Evolutionary conservation across 2,797 vertebrate species (phyloP), one percentile per base, ranked within the genome.

Genomic region (Sitta carolinensis): DNA sequence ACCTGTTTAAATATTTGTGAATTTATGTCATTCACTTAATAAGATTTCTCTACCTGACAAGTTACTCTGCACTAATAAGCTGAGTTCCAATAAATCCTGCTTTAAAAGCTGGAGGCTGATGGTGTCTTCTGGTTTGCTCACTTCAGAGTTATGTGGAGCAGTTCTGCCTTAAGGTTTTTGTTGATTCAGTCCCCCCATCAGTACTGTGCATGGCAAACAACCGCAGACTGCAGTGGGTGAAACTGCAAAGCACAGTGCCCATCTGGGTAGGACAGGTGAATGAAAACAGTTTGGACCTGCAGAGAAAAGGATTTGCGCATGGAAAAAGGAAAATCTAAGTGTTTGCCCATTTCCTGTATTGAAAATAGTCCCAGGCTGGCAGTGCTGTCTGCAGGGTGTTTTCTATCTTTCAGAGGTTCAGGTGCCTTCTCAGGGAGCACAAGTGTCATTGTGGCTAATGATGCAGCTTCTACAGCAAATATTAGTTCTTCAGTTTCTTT

Each of bases 141-240:
- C 22, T 54, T 58, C 64, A 63, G 61, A 92, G 48, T 29, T 36
- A 26, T 0, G 9, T 67, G 57, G 48, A 77, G 36, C 48, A 50
- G 16, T 61, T 83, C 30, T 51, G 10, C 15, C 26, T 58, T 67
- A 32, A 23, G 38, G 18, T 36, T 84, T 26, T 43, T 22, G 8
- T 32, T 40, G 48, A 13, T 51, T 77, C 1, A 2, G 36, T 57
- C 22, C 58, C 61, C 34, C 30, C 32, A 10, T 48, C 18, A 7
- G 26, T 32, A 18, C 29, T 18, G 16, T 85, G 59, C 9, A 29
- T 0, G 1, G n/a, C 50, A 59, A 68, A 40, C 16, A 51, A 21
- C 13, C 0, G 2, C 66, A 78, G 45, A 38, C 15, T 27, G 15
- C 36, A 12, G 4, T 0, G 0, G 4, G 12, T 68, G 83, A 72